phyloP scores from a whole-genome alignment of 2,797 vertebrate species.

The Cyprinella venusta region DNA sequence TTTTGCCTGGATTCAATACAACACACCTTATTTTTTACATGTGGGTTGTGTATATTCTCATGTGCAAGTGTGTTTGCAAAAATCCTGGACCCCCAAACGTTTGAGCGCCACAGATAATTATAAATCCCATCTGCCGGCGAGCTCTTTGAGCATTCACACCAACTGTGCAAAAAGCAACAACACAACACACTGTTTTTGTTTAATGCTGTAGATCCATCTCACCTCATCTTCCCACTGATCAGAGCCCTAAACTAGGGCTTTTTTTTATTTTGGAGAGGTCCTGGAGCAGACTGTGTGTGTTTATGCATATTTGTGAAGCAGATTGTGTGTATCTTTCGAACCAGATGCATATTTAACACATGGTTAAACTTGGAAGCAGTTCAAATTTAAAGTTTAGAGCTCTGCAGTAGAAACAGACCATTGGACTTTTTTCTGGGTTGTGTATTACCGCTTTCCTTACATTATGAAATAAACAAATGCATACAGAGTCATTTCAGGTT shows the following conservation, averaged over 20 bases:
- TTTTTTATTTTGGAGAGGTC: background rate
- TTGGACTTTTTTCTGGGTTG: background rate
- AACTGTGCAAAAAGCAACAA: slow-evolving; percentile 27
- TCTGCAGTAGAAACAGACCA: background rate
- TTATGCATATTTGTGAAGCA: background rate
- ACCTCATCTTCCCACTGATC: slow-evolving; percentile 7
- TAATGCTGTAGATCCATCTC: background rate
- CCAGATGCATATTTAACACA: slow-evolving; percentile 26
- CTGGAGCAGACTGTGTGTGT: slow-evolving; percentile 1
- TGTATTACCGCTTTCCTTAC: background rate
- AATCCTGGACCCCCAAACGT: slow-evolving; percentile 25
- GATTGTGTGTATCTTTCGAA: slow-evolving; percentile 19
- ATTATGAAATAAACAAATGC: background rate
- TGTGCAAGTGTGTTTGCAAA: slow-evolving; percentile 22
- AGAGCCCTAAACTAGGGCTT: background rate
- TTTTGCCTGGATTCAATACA: background rate
- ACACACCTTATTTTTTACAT: background rate
- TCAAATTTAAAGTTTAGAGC: slow-evolving; percentile 19
- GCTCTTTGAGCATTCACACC: slow-evolving; percentile 13
- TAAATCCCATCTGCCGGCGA: slow-evolving; percentile 33
- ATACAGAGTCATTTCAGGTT: background rate
- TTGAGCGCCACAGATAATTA: slow-evolving; percentile 35
- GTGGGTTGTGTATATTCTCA: slow-evolving; percentile 28
- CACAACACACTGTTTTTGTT: slow-evolving; percentile 20
- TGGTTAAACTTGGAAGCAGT: background rate